A percentile compares a stretch with the other conserved stretches of the same genome.
phyloP scores from a whole-genome alignment of 2,113 vertebrate genomes.

The Corvus cornix region DNA sequence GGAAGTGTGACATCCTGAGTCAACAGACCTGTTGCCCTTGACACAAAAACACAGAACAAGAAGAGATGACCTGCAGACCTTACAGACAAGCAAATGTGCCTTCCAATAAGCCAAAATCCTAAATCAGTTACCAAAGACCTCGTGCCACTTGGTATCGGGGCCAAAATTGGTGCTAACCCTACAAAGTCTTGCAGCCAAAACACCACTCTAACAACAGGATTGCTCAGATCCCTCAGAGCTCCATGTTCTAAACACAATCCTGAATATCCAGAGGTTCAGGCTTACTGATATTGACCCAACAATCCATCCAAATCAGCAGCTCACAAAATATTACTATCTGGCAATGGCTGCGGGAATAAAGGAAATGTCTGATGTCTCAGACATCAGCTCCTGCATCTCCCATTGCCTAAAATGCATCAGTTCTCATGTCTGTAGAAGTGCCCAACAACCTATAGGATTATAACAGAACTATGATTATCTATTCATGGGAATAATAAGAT shows the following conservation, averaged over 20 bases:
- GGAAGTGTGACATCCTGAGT: background rate
- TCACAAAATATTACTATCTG: background rate
- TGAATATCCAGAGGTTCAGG: background rate
- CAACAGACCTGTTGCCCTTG: background rate
- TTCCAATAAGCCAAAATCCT: background rate
- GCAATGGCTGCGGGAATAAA: background rate
- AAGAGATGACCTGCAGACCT: background rate
- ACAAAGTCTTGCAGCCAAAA: background rate
- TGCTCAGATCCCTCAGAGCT: background rate
- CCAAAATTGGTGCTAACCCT: background rate
- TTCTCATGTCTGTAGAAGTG: background rate
- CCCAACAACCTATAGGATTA: background rate
- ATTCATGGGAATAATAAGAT: background rate
- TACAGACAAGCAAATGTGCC: background rate
- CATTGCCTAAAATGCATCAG: background rate
- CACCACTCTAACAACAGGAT: background rate
- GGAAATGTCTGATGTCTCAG: background rate
- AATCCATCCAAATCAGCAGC: background rate
- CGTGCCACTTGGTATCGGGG: accelerated
- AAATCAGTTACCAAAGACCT: background rate
- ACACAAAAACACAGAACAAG: background rate
- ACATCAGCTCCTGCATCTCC: background rate
- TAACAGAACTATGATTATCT: background rate
- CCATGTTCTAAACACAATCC: background rate
- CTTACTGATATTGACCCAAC: background rate